A percentile compares a stretch with the other conserved stretches of the same genome.
phyloP scores from a whole-genome alignment of 1,140 invertebrate species.

The Drosophila setifemur region DNA sequence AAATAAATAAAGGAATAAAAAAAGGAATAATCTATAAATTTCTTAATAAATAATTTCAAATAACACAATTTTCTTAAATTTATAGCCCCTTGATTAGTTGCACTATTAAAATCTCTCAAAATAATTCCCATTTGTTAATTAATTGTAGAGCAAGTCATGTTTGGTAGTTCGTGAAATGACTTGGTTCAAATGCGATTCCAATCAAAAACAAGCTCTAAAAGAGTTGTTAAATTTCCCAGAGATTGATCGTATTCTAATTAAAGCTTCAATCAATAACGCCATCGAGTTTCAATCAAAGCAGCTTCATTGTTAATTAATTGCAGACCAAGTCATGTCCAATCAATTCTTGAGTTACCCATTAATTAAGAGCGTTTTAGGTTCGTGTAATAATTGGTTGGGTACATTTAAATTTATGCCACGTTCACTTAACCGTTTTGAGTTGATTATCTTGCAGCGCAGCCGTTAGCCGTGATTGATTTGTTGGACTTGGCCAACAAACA shows the following conservation, averaged over 20 bases:
- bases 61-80: no score
- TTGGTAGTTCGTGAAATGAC: constrained; percentile 4
- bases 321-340: not conserved
- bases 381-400: not conserved
- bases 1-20: no score
- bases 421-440: not conserved
- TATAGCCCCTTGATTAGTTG: constrained; percentile 10
- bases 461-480: constrained; percentile 14
- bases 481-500: not conserved
- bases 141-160: constrained; percentile 18
- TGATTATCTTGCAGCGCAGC: not conserved
- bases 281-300: constrained; percentile 5
- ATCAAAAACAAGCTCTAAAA: not conserved
- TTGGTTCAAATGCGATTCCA: not conserved
- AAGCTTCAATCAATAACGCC: constrained; percentile 2
- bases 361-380: not conserved
- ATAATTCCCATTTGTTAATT: constrained; percentile 22
- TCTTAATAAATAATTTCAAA: no score
- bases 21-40: no score
- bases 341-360: not conserved
- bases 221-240: constrained; percentile 1
- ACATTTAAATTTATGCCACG: not conserved
- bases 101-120: constrained; percentile 5
- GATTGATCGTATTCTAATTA: constrained; percentile 14
- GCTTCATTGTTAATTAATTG: constrained; percentile 4